Conservation (phyloP, 2,113 vertebrate genomes). For the Ochotona princeps region DNA sequence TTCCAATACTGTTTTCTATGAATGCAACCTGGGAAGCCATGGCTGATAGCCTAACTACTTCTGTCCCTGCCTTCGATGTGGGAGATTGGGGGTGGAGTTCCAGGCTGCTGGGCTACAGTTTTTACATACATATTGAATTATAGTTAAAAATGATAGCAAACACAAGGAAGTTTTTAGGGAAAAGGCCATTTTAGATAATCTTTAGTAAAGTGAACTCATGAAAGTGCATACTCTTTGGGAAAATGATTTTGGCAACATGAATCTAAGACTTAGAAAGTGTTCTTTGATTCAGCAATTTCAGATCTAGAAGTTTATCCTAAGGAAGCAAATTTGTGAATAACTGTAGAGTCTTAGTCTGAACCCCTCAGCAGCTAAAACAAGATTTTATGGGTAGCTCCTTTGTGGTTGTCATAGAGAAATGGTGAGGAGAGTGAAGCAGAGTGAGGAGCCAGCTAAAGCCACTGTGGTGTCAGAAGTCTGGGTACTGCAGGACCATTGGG, state of each 20-base stretch:
- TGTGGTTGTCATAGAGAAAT: background rate
- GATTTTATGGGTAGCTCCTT: background rate
- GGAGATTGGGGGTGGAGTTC: too few species aligned
- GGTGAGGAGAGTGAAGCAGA: background rate
- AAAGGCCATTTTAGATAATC: background rate
- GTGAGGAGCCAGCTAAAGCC: too few species aligned
- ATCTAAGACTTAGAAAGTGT: background rate
- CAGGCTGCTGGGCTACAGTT: background rate
- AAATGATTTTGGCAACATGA: background rate
- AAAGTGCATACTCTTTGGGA: background rate
- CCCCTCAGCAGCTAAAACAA: background rate
- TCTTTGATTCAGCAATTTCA: conserved; percentile 21
- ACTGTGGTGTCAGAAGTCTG: background rate
- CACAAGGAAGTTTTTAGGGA: background rate
- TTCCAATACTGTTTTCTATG: too few species aligned
- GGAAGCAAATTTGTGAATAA: background rate
- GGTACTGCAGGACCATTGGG: background rate
- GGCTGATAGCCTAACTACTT: too few species aligned
- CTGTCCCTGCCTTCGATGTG: too few species aligned
- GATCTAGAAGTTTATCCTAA: background rate
- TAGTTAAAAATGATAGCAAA: background rate
- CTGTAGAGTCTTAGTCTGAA: background rate
- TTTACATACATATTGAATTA: background rate
- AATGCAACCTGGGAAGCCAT: too few species aligned
- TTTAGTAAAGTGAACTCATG: background rate